These are phyloP conservation scores for Azorinus chamasolen DNA, from an alignment of 2,888 invertebrate species.

Conservation along the genomic window DNA sequence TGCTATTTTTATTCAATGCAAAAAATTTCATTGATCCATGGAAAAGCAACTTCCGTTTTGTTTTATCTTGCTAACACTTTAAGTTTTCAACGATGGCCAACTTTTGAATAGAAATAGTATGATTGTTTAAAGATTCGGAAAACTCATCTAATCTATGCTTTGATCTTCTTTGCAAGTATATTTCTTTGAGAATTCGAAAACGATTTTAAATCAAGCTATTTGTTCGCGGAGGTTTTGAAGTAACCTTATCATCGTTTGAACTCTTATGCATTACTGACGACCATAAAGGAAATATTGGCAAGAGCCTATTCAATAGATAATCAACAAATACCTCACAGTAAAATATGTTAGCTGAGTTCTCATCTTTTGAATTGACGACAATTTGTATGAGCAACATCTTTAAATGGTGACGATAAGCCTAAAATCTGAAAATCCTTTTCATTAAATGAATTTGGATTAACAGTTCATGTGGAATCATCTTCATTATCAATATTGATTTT, in stretches of 20 bases:
- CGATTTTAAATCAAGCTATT: conserved; percentile 17
- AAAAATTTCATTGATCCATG: neutral
- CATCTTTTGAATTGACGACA: neutral
- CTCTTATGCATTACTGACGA: no score
- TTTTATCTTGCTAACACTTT: neutral
- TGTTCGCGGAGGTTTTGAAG: neutral
- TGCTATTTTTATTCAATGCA: neutral
- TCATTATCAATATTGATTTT: neutral
- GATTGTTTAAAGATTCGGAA: no score
- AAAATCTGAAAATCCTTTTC: no score
- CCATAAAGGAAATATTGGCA: no score
- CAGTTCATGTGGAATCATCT: neutral
- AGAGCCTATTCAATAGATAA: neutral
- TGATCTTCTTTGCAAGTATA: no score
- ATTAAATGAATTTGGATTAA: conserved; percentile 18
- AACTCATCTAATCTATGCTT: no score
- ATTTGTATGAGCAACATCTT: neutral
- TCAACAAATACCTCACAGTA: conserved; percentile 5
- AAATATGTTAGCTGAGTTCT: neutral
- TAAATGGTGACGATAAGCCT: neutral
- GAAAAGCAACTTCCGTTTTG: neutral
- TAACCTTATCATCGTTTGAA: no score
- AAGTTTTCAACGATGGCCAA: no score
- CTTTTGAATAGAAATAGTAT: no score
- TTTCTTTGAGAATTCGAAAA: conserved; percentile 11